Evolutionary conservation across 92 coral and sea anemone species (phyloP).

Genomic region (Porites cylindrica): DNA sequence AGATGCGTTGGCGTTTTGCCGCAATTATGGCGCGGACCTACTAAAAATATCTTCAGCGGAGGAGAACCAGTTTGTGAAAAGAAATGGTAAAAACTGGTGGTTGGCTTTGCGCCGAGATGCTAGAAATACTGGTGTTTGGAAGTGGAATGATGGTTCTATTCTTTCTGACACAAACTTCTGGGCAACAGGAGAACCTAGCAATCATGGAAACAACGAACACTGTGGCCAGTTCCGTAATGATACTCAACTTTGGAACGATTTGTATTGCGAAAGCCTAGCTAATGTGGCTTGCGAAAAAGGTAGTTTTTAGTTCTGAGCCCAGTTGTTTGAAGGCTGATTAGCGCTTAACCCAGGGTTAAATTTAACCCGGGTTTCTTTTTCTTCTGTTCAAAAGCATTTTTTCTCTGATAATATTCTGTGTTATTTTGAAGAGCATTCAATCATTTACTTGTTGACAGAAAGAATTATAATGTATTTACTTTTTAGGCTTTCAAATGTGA

Average conservation of each 20-base stretch:
- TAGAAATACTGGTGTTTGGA: constrained; percentile 3
- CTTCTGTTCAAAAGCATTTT: too few species aligned
- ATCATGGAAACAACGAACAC: background rate
- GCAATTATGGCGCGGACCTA: background rate
- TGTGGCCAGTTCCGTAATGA: background rate
- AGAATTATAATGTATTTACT: too few species aligned
- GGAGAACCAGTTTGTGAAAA: constrained; percentile 16
- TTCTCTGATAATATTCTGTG: too few species aligned
- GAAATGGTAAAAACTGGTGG: constrained; percentile 2
- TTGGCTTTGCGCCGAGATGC: constrained; percentile 16
- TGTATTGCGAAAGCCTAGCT: accelerated
- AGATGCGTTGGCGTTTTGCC: background rate
- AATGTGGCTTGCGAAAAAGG: constrained; percentile 32
- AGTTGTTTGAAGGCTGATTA: background rate
- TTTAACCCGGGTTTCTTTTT: too few species aligned
- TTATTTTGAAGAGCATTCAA: too few species aligned
- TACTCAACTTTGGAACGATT: background rate
- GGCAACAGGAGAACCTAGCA: background rate
- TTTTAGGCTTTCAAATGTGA: too few species aligned
- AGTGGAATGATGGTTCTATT: constrained; percentile 25
- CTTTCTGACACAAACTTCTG: background rate
- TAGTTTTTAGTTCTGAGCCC: background rate
- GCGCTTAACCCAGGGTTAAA: background rate
- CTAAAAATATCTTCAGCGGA: constrained; percentile 21
- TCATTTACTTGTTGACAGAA: too few species aligned